phyloP scores from a whole-genome alignment of 2,113 vertebrate genomes.

The Ptilorrhoa leucosticta region DNA sequence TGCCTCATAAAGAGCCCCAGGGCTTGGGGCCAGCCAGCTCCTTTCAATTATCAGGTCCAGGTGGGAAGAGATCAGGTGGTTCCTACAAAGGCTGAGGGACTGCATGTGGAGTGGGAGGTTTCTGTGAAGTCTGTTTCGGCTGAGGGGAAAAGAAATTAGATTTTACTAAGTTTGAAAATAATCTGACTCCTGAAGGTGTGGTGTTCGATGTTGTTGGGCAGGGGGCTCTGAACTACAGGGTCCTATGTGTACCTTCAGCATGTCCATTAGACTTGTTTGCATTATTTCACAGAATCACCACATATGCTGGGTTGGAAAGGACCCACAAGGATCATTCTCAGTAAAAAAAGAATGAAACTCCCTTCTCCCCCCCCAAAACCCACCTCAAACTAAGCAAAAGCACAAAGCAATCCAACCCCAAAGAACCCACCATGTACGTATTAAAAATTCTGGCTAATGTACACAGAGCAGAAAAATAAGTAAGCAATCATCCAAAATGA shows the following conservation, averaged over 20 bases:
- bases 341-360: neutral
- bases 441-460: slow-evolving; percentile 6
- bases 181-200: neutral
- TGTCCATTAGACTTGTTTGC: neutral
- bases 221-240: neutral
- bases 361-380: neutral
- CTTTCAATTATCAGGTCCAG: slow-evolving; percentile 20
- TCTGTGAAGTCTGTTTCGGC: neutral
- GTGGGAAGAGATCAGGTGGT: slow-evolving; percentile 17
- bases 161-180: neutral
- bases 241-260: neutral
- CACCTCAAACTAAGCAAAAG: neutral
- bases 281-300: neutral
- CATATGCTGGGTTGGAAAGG: neutral
- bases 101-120: neutral
- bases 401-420: neutral
- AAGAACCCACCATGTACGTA: neutral
- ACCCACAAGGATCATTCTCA: neutral
- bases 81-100: neutral
- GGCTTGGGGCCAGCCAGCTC: neutral
- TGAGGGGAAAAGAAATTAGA: neutral
- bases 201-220: neutral
- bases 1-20: neutral
- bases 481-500: slow-evolving; percentile 23
- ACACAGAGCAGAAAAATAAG: neutral